These are phyloP conservation scores for Caenorhabditis auriculariae DNA, from an alignment of 2,888 invertebrate species.

Conservation along the genomic window DNA sequence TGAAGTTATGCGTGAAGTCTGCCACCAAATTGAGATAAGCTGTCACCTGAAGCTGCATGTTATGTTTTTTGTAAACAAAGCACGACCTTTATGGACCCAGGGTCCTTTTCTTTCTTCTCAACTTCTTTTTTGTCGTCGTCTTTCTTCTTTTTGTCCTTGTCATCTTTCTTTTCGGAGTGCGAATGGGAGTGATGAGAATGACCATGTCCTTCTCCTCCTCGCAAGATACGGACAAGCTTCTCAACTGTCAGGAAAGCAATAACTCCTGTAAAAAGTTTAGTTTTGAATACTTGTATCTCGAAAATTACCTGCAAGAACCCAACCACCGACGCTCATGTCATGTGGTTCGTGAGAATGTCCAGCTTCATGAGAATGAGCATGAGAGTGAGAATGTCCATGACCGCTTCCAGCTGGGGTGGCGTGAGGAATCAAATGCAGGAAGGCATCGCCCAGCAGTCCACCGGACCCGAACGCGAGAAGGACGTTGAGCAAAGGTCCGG, in stretches of 20 bases:
- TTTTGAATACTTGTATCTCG: no score
- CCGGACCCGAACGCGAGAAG: conserved; percentile 86
- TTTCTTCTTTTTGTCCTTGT: conserved; percentile 17
- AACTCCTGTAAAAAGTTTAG: conserved; percentile 39
- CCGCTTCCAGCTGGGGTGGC: conserved; percentile 74
- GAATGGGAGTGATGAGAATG: conserved; percentile 67
- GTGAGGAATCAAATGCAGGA: conserved; percentile 96
- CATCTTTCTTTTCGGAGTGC: conserved; percentile 13
- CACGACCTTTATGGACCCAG: conserved; percentile 30
- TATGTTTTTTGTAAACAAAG: neutral
- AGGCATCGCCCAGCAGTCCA: conserved; percentile 94
- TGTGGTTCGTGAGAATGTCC: conserved; percentile 66
- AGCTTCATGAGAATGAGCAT: conserved; percentile 47
- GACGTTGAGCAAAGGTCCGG: conserved; percentile 55
- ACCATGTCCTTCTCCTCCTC: conserved; percentile 72
- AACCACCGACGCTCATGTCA: conserved; percentile 87
- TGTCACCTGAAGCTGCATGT: conserved; percentile 78
- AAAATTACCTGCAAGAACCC: conserved; percentile 85
- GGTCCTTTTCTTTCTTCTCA: conserved; percentile 18
- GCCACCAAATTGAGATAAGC: conserved; percentile 96
- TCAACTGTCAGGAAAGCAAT: conserved; percentile 71
- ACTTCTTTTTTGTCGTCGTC: conserved; percentile 14
- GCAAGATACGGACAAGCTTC: conserved; percentile 83
- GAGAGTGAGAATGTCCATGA: conserved; percentile 71
- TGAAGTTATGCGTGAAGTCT: conserved; percentile 97